phyloP scores from a whole-genome alignment of 2,113 vertebrate species.

The Leptosomus discolor region DNA sequence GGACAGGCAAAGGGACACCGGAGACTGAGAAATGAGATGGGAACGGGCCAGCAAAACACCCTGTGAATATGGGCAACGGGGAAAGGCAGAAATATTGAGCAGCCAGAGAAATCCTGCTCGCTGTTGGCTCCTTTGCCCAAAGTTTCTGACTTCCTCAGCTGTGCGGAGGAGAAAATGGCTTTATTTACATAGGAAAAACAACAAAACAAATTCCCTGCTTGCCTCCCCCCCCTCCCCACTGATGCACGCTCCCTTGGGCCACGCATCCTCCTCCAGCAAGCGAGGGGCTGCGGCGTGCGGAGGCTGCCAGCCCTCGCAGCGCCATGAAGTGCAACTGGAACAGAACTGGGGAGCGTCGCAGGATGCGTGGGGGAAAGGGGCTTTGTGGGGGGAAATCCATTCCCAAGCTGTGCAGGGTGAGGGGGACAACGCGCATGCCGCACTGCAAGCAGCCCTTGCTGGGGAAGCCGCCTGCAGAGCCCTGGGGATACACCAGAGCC shows the following conservation, averaged over 20 bases:
- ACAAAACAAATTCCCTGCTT: not conserved
- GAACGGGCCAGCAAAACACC: not conserved
- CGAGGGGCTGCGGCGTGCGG: accelerated
- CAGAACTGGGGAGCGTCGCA: not conserved
- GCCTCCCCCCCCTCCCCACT: not conserved
- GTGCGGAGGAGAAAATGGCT: not conserved
- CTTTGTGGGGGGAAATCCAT: not conserved
- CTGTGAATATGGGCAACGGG: not conserved
- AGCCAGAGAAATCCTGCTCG: not conserved
- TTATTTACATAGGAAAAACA: not conserved
- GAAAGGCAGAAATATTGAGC: not conserved
- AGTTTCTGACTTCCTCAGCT: not conserved
- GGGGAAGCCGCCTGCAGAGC: not conserved
- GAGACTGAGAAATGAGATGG: not conserved
- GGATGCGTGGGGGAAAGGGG: not conserved
- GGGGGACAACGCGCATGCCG: accelerated
- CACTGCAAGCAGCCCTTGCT: not conserved
- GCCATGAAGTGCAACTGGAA: not conserved
- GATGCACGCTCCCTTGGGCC: not conserved
- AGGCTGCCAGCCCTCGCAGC: not conserved
- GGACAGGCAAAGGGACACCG: not conserved
- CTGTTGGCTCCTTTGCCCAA: not conserved
- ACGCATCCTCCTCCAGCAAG: not conserved
- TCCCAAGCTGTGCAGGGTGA: not conserved
- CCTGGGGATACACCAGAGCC: accelerated